Percentiles rank a stretch among this genome's conserved stretches.
Evolutionary conservation across 2,888 invertebrate species (phyloP).

Genomic region (Cephus runcator): DNA sequence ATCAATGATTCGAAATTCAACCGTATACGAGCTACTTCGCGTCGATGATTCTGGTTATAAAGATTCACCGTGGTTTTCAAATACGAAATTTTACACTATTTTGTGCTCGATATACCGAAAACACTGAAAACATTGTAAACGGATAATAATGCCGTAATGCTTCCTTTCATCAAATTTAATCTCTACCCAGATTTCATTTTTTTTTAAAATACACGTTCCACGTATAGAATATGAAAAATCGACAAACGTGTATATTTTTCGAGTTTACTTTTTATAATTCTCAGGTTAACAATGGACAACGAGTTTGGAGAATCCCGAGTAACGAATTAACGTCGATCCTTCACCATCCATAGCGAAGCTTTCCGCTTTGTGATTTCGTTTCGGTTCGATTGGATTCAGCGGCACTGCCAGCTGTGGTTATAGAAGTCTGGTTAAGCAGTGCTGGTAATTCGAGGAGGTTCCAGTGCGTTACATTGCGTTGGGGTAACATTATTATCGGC

Average conservation of each 20-base stretch:
- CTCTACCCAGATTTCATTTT: not conserved
- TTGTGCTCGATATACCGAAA: not conserved
- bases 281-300: not conserved
- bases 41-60: not conserved
- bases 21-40: not conserved
- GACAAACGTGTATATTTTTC: not conserved
- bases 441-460: not conserved
- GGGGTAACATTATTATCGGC: not conserved
- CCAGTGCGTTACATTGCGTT: not conserved
- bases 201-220: not conserved
- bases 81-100: not conserved
- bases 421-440: not conserved
- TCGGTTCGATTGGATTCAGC: not conserved
- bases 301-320: not conserved
- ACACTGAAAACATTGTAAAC: not conserved
- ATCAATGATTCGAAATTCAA: not conserved
- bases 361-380: not conserved
- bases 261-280: not conserved
- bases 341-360: not conserved
- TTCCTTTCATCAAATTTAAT: not conserved
- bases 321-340: not conserved
- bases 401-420: not conserved
- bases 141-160: not conserved
- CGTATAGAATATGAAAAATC: not conserved
- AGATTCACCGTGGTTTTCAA: not conserved